Evolutionary conservation across 2,888 invertebrate species (phyloP), one percentile per base, ranked within the genome.

Genomic region (Phalera bucephala): DNA sequence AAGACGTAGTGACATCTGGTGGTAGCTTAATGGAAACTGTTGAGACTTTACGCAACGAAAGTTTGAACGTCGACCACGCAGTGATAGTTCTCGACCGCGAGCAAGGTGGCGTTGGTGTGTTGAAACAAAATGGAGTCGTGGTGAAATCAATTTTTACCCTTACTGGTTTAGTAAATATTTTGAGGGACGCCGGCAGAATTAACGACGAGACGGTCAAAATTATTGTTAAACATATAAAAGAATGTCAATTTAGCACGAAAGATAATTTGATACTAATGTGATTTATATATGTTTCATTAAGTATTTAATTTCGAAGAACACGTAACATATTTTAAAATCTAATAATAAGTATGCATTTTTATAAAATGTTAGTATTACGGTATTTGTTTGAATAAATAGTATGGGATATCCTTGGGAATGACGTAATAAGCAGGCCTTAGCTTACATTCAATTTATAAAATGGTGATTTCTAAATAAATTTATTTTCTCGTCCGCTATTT

Each of bases 1-100:
- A 99, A 78, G 99, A 99, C 81, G 97, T 99, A 31, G 94, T 96
- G 45, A 95, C 96, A 29, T 97, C 97, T 69, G 99, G 99, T 12
- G 94, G 95, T 35, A 99, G 98, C 71, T 93, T 99, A 35, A 72
- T 97, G 41, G 99, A 99, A 83, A 98, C 99, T 0, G 95, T 94
- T 13, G 84, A 91, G 33, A 95, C 93, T 68, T 80, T 95, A 30
- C 88, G 91, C 37, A 81, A 80, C 10, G 93, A 92, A 67, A 93
- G 93, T 1, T 86, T 93, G 37, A 33, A 72, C n/a, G 95, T 96
- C 0, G 92, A 90, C 0, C 94, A 97, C 71, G 96, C 96, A 0
- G 92, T 99, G 9, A 94, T 99, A 35, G 92, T 99, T 47, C 91
- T 99, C n/a, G 95, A 99, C 64, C 91, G 99, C 17, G 95, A 97